Evolutionary conservation across 92 coral and sea anemone species (phyloP).

Genomic region (Muricea muricata): DNA sequence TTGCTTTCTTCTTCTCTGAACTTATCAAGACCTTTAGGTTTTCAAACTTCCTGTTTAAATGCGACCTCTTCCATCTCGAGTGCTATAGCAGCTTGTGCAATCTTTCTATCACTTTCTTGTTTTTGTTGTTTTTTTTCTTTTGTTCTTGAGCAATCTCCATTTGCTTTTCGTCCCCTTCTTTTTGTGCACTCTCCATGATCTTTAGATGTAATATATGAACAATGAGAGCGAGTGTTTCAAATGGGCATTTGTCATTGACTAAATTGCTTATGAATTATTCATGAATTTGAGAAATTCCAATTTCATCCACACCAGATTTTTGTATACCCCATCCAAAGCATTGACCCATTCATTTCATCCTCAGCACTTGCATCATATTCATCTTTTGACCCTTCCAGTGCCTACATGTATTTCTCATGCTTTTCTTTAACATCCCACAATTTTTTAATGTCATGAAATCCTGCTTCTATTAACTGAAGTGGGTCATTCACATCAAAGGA

Average conservation of each 20-base stretch:
- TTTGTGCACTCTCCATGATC: neutral
- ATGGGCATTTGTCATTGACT: too few species aligned
- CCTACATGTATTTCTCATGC: constrained; percentile 11
- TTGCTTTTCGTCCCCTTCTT: neutral
- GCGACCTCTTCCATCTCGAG: constrained; percentile 15
- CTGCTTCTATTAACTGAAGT: neutral
- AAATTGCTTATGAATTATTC: too few species aligned
- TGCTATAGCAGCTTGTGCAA: neutral
- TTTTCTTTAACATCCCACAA: neutral
- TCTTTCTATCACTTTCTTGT: neutral
- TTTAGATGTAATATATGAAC: too few species aligned
- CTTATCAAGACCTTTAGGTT: neutral
- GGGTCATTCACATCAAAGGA: neutral
- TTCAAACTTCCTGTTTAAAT: constrained; percentile 25
- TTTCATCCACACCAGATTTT: neutral
- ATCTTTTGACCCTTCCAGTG: constrained; percentile 1
- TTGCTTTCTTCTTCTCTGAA: neutral
- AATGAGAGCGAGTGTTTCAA: too few species aligned
- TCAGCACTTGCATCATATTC: neutral
- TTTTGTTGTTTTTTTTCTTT: neutral
- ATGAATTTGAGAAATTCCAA: neutral
- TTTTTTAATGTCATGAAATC: neutral
- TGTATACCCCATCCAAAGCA: neutral
- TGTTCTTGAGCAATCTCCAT: neutral
- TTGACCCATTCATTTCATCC: constrained; percentile 18